phyloP scores from a whole-genome alignment of 2,113 vertebrate genomes.

The Tenebrosternarchus preto region DNA sequence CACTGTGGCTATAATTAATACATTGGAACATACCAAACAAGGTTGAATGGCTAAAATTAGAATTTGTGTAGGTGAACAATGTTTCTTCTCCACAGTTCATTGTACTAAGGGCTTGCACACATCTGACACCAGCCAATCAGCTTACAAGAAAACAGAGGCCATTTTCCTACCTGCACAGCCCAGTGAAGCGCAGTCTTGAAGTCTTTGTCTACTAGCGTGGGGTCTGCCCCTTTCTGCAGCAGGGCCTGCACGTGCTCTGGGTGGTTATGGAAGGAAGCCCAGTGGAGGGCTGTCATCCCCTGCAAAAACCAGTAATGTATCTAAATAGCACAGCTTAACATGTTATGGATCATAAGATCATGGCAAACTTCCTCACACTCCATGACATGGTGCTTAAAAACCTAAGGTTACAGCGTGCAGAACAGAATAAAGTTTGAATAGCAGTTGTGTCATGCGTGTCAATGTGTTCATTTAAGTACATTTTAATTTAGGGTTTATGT shows the following conservation, averaged over 20 bases:
- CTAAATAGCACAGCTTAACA: background rate
- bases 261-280: conserved; percentile 87
- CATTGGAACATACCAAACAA: background rate
- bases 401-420: no score
- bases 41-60: background rate
- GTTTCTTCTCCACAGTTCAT: background rate
- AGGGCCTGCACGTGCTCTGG: conserved; percentile 82
- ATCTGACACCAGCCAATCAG: background rate
- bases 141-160: fast-evolving
- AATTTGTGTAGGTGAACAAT: background rate
- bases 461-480: no score
- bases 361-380: background rate
- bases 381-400: no score
- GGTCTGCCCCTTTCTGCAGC: conserved; percentile 83
- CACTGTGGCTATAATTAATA: no score
- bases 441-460: no score
- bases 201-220: conserved; percentile 85
- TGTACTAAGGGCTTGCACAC: background rate
- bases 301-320: conserved; percentile 54
- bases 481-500: background rate
- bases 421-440: no score
- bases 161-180: conserved; percentile 82
- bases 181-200: conserved; percentile 88
- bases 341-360: background rate
- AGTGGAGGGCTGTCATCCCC: conserved; percentile 90